Conservation (phyloP, 2,888 invertebrate genomes). For the Dugesia japonica region DNA sequence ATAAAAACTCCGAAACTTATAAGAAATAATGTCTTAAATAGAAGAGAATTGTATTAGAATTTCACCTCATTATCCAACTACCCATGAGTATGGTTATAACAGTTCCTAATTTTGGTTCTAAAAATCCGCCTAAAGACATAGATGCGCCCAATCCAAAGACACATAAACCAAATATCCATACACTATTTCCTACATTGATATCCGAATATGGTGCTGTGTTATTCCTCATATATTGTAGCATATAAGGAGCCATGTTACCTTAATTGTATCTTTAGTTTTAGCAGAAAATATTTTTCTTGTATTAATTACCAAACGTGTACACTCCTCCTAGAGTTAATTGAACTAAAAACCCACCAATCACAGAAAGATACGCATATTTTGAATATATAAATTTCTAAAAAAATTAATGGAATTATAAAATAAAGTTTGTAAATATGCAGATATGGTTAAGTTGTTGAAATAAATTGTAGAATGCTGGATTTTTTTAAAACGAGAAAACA, state of each 20-base stretch:
- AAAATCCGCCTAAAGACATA: neutral
- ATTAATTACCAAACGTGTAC: neutral
- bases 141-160: neutral
- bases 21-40: neutral
- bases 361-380: neutral
- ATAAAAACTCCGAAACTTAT: neutral
- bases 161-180: neutral
- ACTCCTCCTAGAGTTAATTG: neutral
- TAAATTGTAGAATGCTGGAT: too few relatives aligned
- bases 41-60: neutral
- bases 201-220: neutral
- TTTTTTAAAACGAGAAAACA: too few relatives aligned
- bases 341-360: slow-evolving; percentile 1
- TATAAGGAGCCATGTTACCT: neutral
- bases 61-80: neutral
- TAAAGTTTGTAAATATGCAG: too few relatives aligned
- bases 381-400: neutral
- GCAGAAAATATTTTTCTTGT: too few relatives aligned
- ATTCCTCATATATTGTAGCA: neutral
- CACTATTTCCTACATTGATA: neutral
- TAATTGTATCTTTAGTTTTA: too few relatives aligned
- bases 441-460: too few relatives aligned
- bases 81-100: neutral
- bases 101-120: neutral
- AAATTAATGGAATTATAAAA: too few relatives aligned